Conservation (phyloP, 23 tunicate genomes). For the Oikopleura dioica region DNA sequence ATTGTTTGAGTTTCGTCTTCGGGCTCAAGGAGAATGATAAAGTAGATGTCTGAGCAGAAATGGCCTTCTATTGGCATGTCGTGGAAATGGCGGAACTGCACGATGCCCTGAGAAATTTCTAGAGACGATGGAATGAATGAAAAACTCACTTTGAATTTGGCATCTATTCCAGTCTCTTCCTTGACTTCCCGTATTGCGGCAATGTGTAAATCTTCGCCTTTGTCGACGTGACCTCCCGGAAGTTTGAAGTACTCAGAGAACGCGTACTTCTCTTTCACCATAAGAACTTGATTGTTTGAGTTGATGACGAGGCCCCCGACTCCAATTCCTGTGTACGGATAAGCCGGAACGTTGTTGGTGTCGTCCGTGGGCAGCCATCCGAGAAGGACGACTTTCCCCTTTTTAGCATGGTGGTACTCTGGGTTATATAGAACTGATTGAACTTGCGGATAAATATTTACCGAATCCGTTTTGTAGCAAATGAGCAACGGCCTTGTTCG, state of each 20-base stretch:
- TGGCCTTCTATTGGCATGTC: not conserved
- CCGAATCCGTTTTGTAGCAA: not conserved
- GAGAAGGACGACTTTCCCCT: not conserved
- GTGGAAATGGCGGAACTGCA: not conserved
- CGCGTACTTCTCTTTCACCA: not conserved
- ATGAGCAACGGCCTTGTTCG: not conserved
- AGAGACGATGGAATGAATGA: no score
- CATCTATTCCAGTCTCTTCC: not conserved
- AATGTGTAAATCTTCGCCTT: not conserved
- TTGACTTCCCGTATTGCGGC: slow-evolving; percentile 2
- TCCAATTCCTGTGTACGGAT: not conserved
- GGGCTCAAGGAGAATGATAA: not conserved
- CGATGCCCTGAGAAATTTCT: no score
- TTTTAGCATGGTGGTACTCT: slow-evolving; percentile 1
- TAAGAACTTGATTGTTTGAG: not conserved
- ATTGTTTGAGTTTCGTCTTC: not conserved
- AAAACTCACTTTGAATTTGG: not conserved
- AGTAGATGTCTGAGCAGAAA: not conserved
- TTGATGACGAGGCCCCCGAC: not conserved
- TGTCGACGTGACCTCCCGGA: slow-evolving; percentile 4
- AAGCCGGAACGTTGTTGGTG: not conserved
- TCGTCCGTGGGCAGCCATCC: not conserved
- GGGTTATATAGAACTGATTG: no score
- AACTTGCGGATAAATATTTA: no score
- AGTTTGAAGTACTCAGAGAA: not conserved